Base-by-base conservation (phyloP, 2,797 vertebrate genomes). In the Pampus argenteus region DNA sequence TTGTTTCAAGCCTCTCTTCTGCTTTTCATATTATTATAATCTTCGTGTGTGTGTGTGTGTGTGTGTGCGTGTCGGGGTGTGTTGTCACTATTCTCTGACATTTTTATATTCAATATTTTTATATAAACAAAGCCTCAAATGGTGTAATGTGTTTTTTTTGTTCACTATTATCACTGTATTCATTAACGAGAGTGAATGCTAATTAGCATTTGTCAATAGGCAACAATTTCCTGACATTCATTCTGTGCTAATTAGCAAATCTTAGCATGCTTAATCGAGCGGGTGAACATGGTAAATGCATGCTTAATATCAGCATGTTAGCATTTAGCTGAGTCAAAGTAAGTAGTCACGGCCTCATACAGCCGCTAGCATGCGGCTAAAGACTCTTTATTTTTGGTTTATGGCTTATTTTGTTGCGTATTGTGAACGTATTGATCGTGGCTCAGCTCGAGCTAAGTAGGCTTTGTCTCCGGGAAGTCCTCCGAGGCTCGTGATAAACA, bases 401-500 rank as follows among this genome's bases (percentile, higher is more conserved):
- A 26, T 25, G 40, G 8, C 28, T 62, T 60, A 11, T 18, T 36
- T 55, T 51, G 13, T 58, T 74, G 66, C 20, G 52, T 58, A 47
- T 67, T 55, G 20, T 80, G 72, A 81, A n/a, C n/a, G n/a, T n/a
- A n/a, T 66, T 62, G 60, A 86, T 70, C 59, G 29, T 34, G 56
- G 31, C 59, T 57, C 65, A 9, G 26, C 52, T 62, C 23, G 29
- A 72, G 52, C 64, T 66, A 64, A 57, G 45, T 31, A 44, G 55
- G 38, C 44, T 78, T 71, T 63, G 58, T 80, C 59, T 83, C 71
- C 15, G 23, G 70, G 55, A 76, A 78, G 73, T 83, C 77, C 64
- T 74, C 6, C 45, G 59, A 83, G 79, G 71, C 51, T 40, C 40
- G 29, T 76, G 76, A 78, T 80, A 71, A 84, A 81, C 34, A 34